A percentile compares a stretch with the other conserved stretches of the same genome.
phyloP scores from a whole-genome alignment of 2,113 vertebrate species.

The Accipiter virgatus region DNA sequence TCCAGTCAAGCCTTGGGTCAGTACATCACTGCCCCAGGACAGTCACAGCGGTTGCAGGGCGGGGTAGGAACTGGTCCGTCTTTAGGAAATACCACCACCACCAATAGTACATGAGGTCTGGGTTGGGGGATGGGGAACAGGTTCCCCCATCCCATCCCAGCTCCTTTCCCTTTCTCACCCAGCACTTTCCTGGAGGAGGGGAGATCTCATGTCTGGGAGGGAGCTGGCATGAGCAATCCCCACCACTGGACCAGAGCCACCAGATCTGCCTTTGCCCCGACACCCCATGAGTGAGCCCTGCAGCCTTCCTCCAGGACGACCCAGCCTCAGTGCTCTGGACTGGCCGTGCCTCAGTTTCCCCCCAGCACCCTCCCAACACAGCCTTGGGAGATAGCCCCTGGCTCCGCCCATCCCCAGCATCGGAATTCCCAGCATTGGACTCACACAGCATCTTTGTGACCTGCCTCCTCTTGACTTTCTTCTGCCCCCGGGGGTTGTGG shows the following conservation, averaged over 20 bases:
- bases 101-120: background rate
- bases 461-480: slow-evolving; percentile 79
- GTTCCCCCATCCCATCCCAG: background rate
- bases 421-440: slow-evolving; percentile 67
- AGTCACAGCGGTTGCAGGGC: background rate
- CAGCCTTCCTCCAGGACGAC: background rate
- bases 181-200: background rate
- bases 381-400: background rate
- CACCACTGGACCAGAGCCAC: background rate
- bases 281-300: background rate
- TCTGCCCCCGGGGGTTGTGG: slow-evolving; percentile 62
- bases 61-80: background rate
- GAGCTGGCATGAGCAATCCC: background rate
- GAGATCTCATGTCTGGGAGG: accelerated
- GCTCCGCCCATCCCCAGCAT: background rate
- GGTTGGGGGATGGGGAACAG: accelerated
- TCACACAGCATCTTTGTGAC: slow-evolving; percentile 97
- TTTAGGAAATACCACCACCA: background rate
- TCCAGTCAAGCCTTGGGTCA: background rate
- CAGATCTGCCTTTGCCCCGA: background rate
- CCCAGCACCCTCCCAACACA: background rate
- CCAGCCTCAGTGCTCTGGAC: background rate
- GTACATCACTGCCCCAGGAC: accelerated
- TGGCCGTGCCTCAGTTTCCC: background rate
- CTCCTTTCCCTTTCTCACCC: background rate